These are phyloP conservation scores for Philereme vetulata DNA, from an alignment of 2,888 invertebrate genomes.

Conservation along the genomic window DNA sequence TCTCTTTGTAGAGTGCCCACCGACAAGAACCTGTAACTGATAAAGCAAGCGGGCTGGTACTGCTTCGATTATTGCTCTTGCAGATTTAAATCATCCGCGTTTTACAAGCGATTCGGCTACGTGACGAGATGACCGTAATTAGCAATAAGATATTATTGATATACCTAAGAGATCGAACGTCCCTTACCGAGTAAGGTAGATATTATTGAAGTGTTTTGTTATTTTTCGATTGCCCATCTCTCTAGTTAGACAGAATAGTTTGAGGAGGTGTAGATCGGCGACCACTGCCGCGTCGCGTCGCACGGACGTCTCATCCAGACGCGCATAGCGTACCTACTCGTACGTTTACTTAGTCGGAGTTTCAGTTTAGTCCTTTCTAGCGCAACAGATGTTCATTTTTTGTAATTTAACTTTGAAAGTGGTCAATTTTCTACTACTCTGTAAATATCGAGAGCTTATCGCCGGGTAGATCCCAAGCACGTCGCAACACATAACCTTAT, in stretches of 20 bases:
- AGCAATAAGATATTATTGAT: slow-evolving; percentile 81
- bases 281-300: slow-evolving; percentile 29
- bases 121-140: slow-evolving; percentile 73
- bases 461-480: slow-evolving; percentile 80
- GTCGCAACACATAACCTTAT: slow-evolving; percentile 69
- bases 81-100: slow-evolving; percentile 63
- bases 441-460: slow-evolving; percentile 82
- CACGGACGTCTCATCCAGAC: too few species aligned
- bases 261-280: slow-evolving; percentile 33
- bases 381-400: slow-evolving; percentile 75
- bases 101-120: slow-evolving; percentile 72
- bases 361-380: slow-evolving; percentile 72
- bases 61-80: slow-evolving; percentile 75
- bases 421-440: slow-evolving; percentile 82
- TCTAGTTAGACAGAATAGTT: slow-evolving; percentile 60
- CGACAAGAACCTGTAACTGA: slow-evolving; percentile 42
- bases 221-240: slow-evolving; percentile 76
- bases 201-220: slow-evolving; percentile 74
- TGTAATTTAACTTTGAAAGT: slow-evolving; percentile 80
- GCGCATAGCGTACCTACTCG: slow-evolving; percentile 8
- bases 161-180: slow-evolving; percentile 83
- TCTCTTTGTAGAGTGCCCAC: slow-evolving; percentile 37
- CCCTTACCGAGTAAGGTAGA: slow-evolving; percentile 84
- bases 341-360: slow-evolving; percentile 32
- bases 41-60: slow-evolving; percentile 76